Evolutionary conservation across 2,113 vertebrate genomes (phyloP).

Genomic region (Phrynocephalus versicolor): DNA sequence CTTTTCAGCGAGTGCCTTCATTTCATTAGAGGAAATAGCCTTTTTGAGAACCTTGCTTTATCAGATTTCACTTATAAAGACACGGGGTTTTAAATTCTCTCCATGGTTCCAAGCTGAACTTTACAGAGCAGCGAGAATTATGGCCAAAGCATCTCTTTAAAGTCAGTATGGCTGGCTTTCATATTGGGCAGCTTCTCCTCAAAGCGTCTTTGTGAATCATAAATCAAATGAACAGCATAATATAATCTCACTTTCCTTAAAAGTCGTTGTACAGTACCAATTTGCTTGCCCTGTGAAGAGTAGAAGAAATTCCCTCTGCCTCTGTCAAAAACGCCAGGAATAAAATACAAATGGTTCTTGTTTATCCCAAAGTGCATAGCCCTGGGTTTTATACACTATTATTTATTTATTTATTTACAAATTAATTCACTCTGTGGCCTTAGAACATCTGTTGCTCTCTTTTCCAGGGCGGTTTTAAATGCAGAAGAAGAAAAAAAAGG

Average conservation of each 20-base stretch:
- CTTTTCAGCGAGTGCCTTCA: slow-evolving; percentile 1
- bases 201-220: slow-evolving; percentile 67
- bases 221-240: slow-evolving; percentile 60
- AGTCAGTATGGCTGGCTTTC: slow-evolving; percentile 57
- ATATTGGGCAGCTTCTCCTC: slow-evolving; percentile 39
- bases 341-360: slow-evolving; percentile 54
- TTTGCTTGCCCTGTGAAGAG: slow-evolving; percentile 13
- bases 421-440: slow-evolving; percentile 1
- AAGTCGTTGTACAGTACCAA: slow-evolving; percentile 41
- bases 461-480: slow-evolving; percentile 6
- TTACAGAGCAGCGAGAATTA: slow-evolving; percentile 52
- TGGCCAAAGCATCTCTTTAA: slow-evolving; percentile 54
- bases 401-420: slow-evolving; percentile 48
- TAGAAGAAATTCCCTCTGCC: slow-evolving; percentile 28
- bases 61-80: slow-evolving; percentile 62
- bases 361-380: slow-evolving; percentile 31
- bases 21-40: slow-evolving; percentile 40
- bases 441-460: slow-evolving; percentile 19
- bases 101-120: slow-evolving; percentile 41
- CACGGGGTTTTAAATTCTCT: slow-evolving; percentile 38
- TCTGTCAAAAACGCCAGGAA: slow-evolving; percentile 27
- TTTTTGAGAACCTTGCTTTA: slow-evolving; percentile 51
- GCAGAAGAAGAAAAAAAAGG: not conserved
- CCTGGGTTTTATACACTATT: slow-evolving; percentile 1
- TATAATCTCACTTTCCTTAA: slow-evolving; percentile 51